phyloP scores from a whole-genome alignment of 2,113 vertebrate species.

The Polyodon spathula region DNA sequence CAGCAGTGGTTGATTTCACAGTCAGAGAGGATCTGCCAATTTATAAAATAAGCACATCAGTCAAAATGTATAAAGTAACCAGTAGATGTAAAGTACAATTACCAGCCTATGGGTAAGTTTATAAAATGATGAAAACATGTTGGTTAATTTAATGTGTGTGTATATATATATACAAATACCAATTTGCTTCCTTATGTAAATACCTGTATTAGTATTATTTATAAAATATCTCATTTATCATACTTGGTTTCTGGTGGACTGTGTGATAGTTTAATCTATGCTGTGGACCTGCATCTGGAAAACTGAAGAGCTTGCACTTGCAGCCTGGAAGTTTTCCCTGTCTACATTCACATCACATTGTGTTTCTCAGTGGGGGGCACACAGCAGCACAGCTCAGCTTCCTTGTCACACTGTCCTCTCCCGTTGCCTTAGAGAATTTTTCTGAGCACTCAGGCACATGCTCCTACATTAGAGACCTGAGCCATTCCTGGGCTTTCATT shows the following conservation, averaged over 20 bases:
- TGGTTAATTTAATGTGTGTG: too few species aligned
- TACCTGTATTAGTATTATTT: conserved; percentile 22
- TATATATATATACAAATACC: too few species aligned
- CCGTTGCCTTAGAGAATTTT: conserved; percentile 17
- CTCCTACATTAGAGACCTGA: conserved; percentile 5
- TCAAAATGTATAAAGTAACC: too few species aligned
- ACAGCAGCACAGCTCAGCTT: conserved; percentile 37
- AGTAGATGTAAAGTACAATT: too few species aligned
- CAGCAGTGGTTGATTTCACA: too few species aligned
- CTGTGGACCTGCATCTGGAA: conserved; percentile 8
- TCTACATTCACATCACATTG: conserved; percentile 60
- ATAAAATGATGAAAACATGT: too few species aligned
- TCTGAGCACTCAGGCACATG: neutral
- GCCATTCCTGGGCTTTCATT: conserved; percentile 6
- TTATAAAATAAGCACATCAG: too few species aligned
- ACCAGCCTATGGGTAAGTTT: too few species aligned
- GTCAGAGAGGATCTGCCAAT: too few species aligned
- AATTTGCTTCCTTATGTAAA: too few species aligned
- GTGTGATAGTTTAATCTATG: conserved; percentile 17
- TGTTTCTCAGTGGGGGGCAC: conserved; percentile 50
- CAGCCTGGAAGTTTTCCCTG: conserved; percentile 33
- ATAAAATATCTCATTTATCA: conserved; percentile 16
- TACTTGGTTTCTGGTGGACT: conserved; percentile 15
- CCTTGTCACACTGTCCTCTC: conserved; percentile 43
- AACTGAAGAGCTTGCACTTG: conserved; percentile 7